Conservation (phyloP, 2,888 invertebrate genomes). For the Pseudococcus longispinus region DNA sequence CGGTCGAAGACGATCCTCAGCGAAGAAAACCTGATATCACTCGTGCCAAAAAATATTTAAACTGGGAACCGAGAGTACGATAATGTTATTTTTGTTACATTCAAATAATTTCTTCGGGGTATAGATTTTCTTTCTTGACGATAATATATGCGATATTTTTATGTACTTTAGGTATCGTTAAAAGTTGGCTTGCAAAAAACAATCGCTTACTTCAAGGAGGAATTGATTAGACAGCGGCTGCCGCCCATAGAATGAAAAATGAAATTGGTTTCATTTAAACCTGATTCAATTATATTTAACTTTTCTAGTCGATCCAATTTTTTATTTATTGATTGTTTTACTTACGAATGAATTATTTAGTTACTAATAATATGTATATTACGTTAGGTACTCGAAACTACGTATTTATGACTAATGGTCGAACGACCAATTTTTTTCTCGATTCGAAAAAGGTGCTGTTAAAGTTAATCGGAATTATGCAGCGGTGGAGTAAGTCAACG, state of each 20-base stretch:
- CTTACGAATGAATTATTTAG: too few species aligned
- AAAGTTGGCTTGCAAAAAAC: conserved; percentile 88
- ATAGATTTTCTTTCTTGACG: neutral
- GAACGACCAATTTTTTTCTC: too few species aligned
- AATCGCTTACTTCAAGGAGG: conserved; percentile 91
- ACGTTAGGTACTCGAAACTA: too few species aligned
- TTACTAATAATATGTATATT: too few species aligned
- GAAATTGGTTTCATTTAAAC: neutral
- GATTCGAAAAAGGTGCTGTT: too few species aligned
- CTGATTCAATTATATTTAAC: neutral
- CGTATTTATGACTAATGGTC: too few species aligned
- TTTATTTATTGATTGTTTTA: neutral
- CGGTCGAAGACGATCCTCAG: conserved; percentile 96
- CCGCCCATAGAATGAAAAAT: conserved; percentile 3
- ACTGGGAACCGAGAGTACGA: conserved; percentile 93
- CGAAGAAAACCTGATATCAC: conserved; percentile 92
- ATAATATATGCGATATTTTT: neutral
- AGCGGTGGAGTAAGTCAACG: neutral
- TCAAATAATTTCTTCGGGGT: conserved; percentile 13
- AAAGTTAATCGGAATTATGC: too few species aligned
- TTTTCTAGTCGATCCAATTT: neutral
- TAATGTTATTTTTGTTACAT: too few species aligned
- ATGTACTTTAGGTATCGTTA: conserved; percentile 71
- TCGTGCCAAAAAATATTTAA: conserved; percentile 80
- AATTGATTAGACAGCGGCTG: conserved; percentile 66